These are phyloP conservation scores for Dysdera silvatica DNA, from an alignment of 1,140 invertebrate species.

Conservation along the genomic window DNA sequence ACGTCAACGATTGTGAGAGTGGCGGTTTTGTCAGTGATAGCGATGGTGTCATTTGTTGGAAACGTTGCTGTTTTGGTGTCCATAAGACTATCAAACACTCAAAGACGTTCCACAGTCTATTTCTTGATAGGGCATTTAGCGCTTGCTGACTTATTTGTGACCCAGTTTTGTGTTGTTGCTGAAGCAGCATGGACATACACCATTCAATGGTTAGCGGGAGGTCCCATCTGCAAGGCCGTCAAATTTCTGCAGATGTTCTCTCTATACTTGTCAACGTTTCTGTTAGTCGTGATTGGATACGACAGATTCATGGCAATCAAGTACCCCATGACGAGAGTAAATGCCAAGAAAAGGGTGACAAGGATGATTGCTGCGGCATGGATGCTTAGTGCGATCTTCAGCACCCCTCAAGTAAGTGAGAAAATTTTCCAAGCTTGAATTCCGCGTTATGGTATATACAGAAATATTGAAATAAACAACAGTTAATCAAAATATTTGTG, in stretches of 20 bases:
- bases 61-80: conserved; percentile 67
- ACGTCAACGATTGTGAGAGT: conserved; percentile 51
- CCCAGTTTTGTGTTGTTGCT: conserved; percentile 66
- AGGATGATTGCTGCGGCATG: conserved; percentile 56
- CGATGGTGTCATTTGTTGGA: conserved; percentile 61
- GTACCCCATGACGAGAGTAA: conserved; percentile 61
- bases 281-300: conserved; percentile 69
- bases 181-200: conserved; percentile 69
- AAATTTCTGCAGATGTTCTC: conserved; percentile 75
- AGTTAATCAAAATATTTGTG: too few relatives aligned
- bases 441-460: too few relatives aligned
- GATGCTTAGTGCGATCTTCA: conserved; percentile 61
- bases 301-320: conserved; percentile 68
- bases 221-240: conserved; percentile 66
- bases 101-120: conserved; percentile 55
- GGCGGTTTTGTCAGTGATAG: conserved; percentile 58
- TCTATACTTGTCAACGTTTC: conserved; percentile 71
- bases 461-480: too few relatives aligned
- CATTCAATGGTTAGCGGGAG: conserved; percentile 69
- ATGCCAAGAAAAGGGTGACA: conserved; percentile 56
- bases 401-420: conserved; percentile 58
- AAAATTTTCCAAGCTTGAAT: too few relatives aligned
- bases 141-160: conserved; percentile 63
- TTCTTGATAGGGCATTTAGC: conserved; percentile 56
- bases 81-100: conserved; percentile 51